Base-by-base conservation (phyloP, 2,888 invertebrate species). In the Drosophila longiperda region DNA sequence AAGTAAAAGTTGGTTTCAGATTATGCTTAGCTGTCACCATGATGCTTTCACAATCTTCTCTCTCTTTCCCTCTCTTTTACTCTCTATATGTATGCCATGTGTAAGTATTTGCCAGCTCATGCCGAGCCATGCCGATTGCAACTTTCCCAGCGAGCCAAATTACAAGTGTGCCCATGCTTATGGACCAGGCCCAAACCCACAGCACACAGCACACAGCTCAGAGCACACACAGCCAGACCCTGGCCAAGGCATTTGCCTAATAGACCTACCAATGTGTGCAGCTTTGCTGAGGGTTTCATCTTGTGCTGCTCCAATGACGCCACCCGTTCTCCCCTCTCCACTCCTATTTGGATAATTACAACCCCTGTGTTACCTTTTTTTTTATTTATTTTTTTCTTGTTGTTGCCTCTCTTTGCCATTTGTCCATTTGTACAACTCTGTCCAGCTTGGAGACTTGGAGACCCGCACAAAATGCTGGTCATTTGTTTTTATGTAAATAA, bases 401-500 rank as follows among this genome's bases (percentile, higher is more conserved):
- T 26, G 26, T 26, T 26, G 26, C 26, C 26, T 4, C 26, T 26
- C 26, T 26, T 57, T n/a, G n/a, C n/a, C n/a, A n/a, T n/a, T n/a
- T 42, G 57, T 32, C 40, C 75, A 67, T 76, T 76, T 77, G 61
- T 60, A 62, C 70, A 34, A 75, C 77, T 74, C 78, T 67, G 79
- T 78, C 67, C 65, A 50, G 68, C 73, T n/a, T n/a, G n/a, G n/a
- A n/a, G n/a, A n/a, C 65, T 78, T 73, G 60, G 66, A 80, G 80
- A 72, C 70, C 70, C 78, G 71, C 78, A 80, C 82, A 88, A 86
- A 86, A 83, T 86, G 85, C 85, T 86, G 85, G 85, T 86, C 85
- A 86, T 88, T 86, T 88, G 88, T 86, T 86, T 86, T 88, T 86
- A 86, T 86, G 85, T 88, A 86, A 86, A 86, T 86, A 84, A 83